Percentiles rank a stretch among this genome's conserved stretches.
phyloP scores from a whole-genome alignment of 2,888 invertebrate species.

The Pediacus dermestoides region DNA sequence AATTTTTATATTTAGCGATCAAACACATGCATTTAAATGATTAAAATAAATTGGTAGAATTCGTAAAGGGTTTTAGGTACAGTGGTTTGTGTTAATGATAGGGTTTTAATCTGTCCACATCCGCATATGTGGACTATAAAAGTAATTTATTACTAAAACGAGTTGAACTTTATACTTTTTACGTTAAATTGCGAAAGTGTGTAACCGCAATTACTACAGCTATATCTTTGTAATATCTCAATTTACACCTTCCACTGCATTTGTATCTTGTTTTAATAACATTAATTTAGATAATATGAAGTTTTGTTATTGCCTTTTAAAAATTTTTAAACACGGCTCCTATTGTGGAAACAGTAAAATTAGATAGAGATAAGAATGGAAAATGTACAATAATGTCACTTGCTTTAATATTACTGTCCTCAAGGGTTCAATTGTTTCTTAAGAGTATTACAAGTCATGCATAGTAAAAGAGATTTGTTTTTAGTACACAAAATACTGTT shows the following conservation, averaged over 20 bases:
- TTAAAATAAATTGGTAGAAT: no score
- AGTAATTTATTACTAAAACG: slow-evolving; percentile 21
- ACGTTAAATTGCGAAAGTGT: slow-evolving; percentile 3
- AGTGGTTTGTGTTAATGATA: slow-evolving; percentile 24
- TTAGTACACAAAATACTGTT: no score
- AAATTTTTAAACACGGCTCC: no score
- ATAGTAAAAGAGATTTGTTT: slow-evolving; percentile 18
- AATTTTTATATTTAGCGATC: no score
- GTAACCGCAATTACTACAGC: background rate
- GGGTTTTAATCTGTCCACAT: slow-evolving; percentile 29
- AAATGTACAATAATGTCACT: slow-evolving; percentile 24
- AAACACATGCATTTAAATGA: no score
- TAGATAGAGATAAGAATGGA: slow-evolving; percentile 23
- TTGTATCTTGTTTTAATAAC: slow-evolving; percentile 1
- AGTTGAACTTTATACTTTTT: slow-evolving; percentile 8
- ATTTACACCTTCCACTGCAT: no score
- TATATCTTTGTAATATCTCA: slow-evolving; percentile 1
- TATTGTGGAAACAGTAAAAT: no score
- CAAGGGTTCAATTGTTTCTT: slow-evolving; percentile 24
- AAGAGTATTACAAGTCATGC: slow-evolving; percentile 24
- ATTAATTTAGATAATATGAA: background rate
- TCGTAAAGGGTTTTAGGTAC: background rate
- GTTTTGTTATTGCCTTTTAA: no score
- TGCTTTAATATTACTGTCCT: slow-evolving; percentile 24
- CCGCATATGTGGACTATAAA: slow-evolving; percentile 25